A percentile compares a stretch with the other conserved stretches of the same genome.
phyloP scores from a whole-genome alignment of 2,888 invertebrate genomes.

The Notodonta ziczac region DNA sequence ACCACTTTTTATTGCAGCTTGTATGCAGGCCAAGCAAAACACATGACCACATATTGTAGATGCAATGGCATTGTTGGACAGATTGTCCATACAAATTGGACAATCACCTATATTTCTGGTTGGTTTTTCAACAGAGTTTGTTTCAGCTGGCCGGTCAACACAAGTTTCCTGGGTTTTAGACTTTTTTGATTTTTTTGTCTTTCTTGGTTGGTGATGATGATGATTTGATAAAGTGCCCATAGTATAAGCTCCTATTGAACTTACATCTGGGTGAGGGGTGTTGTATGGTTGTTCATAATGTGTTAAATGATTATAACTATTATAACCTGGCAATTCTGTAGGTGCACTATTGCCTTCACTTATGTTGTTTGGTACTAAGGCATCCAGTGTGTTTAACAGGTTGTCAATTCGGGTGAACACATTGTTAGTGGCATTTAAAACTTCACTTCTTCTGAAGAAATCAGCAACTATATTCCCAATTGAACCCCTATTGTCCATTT shows the following conservation, averaged over 20 bases:
- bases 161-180: slow-evolving; percentile 1
- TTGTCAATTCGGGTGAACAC: not conserved
- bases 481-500: not conserved
- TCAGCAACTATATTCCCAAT: not conserved
- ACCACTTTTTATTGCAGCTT: slow-evolving; percentile 41
- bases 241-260: not conserved
- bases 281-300: not conserved
- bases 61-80: slow-evolving; percentile 44
- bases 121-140: not conserved
- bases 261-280: too few species aligned
- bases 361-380: not conserved
- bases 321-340: not conserved
- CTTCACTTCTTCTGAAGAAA: not conserved
- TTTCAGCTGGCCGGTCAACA: not conserved
- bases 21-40: slow-evolving; percentile 59
- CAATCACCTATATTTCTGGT: slow-evolving; percentile 48
- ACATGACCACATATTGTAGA: slow-evolving; percentile 67
- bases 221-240: not conserved
- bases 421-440: not conserved
- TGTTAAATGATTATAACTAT: not conserved
- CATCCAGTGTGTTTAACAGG: not conserved
- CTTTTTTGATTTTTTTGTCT: slow-evolving; percentile 4
- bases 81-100: slow-evolving; percentile 61
- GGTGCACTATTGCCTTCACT: not conserved
- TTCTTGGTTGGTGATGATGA: not conserved